phyloP scores from a whole-genome alignment of 2,888 invertebrate species.

The Miltochrista miniata region DNA sequence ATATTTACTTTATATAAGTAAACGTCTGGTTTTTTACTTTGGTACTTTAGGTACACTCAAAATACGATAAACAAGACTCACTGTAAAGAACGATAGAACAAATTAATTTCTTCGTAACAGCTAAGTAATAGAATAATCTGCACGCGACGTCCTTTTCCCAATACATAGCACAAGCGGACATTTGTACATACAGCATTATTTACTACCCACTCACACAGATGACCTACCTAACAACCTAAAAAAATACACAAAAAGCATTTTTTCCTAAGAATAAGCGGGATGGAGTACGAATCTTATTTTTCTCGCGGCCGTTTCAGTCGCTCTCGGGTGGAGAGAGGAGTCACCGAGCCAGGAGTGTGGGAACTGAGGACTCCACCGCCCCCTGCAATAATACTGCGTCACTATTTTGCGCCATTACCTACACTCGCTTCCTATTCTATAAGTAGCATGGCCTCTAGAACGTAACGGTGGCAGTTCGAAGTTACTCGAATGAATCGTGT shows the following conservation, averaged over 20 bases:
- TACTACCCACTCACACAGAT: slow-evolving; percentile 67
- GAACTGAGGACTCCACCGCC: slow-evolving; percentile 60
- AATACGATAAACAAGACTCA: no score
- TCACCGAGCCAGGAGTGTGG: slow-evolving; percentile 52
- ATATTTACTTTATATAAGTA: no score
- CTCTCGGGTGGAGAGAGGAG: slow-evolving; percentile 61
- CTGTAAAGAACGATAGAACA: not conserved
- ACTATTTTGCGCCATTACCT: slow-evolving; percentile 85
- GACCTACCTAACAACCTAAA: slow-evolving; percentile 51
- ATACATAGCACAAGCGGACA: slow-evolving; percentile 48
- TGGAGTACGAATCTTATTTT: slow-evolving; percentile 83
- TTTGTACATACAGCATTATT: slow-evolving; percentile 60
- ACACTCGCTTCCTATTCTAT: slow-evolving; percentile 84
- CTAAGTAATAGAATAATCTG: slow-evolving; percentile 19
- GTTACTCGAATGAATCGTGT: slow-evolving; percentile 21
- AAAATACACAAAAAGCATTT: slow-evolving; percentile 78
- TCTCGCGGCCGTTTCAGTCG: slow-evolving; percentile 83
- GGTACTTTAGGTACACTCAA: no score
- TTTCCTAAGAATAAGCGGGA: slow-evolving; percentile 82
- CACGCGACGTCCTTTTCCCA: slow-evolving; percentile 47
- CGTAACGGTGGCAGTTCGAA: slow-evolving; percentile 47
- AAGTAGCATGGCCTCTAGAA: slow-evolving; percentile 73
- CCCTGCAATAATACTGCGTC: slow-evolving; percentile 85
- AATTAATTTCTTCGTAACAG: not conserved
- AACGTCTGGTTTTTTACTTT: no score